Evolutionary conservation across 2,888 invertebrate species (phyloP).

Genomic region (Drosophila kambysellisi): DNA sequence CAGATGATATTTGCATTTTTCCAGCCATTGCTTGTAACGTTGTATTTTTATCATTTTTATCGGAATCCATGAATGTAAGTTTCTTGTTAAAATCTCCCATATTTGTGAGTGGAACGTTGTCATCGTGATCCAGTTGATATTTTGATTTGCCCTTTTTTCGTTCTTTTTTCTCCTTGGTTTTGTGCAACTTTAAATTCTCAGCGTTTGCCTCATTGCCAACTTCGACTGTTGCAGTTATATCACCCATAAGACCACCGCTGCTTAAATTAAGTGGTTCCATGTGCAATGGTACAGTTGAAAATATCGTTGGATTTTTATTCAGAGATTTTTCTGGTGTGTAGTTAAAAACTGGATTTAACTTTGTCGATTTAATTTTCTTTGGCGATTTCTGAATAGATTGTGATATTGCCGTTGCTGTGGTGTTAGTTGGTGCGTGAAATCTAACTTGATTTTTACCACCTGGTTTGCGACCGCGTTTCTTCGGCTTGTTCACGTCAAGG

Average conservation of each 20-base stretch:
- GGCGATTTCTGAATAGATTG: constrained; percentile 5
- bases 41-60: not conserved
- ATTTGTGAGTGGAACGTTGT: not conserved
- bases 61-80: constrained; percentile 7
- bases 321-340: constrained; percentile 4
- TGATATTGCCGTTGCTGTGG: constrained; percentile 8
- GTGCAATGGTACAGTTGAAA: not conserved
- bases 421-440: constrained; percentile 2
- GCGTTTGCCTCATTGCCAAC: not conserved
- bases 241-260: constrained; percentile 22
- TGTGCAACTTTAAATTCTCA: constrained; percentile 20
- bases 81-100: constrained; percentile 10
- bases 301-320: not conserved
- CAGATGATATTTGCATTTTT: constrained; percentile 2
- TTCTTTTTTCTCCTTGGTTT: constrained; percentile 74
- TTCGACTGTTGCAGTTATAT: not conserved
- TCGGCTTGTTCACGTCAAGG: constrained; percentile 67
- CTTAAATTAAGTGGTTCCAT: constrained; percentile 59
- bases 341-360: constrained; percentile 7
- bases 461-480: constrained; percentile 83
- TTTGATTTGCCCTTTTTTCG: constrained; percentile 69
- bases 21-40: not conserved
- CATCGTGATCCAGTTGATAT: constrained; percentile 17
- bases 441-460: constrained; percentile 81
- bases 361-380: constrained; percentile 30